Percentiles rank a stretch among this genome's conserved stretches.
phyloP scores from a whole-genome alignment of 2,113 vertebrate genomes.

The Nasalis larvatus region DNA sequence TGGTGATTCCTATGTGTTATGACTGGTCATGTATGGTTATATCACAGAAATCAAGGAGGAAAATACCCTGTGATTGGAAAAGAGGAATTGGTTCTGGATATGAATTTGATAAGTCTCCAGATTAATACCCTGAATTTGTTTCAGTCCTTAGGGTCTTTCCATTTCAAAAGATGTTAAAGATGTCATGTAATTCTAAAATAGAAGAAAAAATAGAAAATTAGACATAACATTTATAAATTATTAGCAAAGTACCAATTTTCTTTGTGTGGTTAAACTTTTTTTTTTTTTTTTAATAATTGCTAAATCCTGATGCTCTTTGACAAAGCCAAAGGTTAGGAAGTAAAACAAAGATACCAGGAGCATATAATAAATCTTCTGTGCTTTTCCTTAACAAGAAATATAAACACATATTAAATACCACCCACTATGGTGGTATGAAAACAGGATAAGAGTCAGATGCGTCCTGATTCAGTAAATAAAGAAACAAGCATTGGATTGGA shows the following conservation, averaged over 20 bases:
- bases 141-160: background rate
- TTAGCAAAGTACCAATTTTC: background rate
- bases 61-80: background rate
- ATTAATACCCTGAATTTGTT: background rate
- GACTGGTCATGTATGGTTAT: background rate
- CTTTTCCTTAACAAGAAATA: background rate
- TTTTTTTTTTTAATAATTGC: background rate
- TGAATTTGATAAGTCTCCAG: background rate
- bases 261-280: background rate
- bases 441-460: background rate
- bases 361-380: background rate
- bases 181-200: background rate
- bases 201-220: background rate
- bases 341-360: background rate
- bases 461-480: background rate
- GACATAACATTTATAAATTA: background rate
- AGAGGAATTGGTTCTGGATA: background rate
- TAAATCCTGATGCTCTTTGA: background rate
- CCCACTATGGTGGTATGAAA: background rate
- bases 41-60: background rate
- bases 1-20: background rate
- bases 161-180: background rate
- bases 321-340: background rate
- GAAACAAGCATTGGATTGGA: background rate
- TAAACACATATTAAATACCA: slow-evolving; percentile 13